These are phyloP conservation scores for Poeciliopsis gracilis DNA, from an alignment of 2,797 vertebrate genomes.

Conservation along the genomic window DNA sequence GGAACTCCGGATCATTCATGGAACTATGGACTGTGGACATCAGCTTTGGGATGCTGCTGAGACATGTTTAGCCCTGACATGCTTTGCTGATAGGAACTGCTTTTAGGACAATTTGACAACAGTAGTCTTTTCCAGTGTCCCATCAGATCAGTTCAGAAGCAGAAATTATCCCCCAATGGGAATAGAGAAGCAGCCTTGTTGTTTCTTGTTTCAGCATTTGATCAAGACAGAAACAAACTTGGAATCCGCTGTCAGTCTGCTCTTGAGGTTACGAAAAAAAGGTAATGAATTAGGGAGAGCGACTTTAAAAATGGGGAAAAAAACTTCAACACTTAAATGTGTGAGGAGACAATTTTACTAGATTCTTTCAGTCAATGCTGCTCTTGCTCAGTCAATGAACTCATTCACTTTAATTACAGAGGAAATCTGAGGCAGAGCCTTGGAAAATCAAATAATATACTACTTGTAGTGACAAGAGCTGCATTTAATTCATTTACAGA, in stretches of 20 bases:
- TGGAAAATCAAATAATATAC: conserved; percentile 63
- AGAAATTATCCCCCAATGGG: too few species aligned
- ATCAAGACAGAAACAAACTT: not conserved
- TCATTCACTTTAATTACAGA: conserved; percentile 66
- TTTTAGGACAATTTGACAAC: too few species aligned
- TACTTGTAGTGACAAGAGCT: conserved; percentile 46
- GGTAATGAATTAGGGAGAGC: conserved; percentile 22
- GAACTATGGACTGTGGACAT: too few species aligned
- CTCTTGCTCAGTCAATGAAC: conserved; percentile 59
- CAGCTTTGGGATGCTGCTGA: too few species aligned
- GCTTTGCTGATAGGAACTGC: too few species aligned
- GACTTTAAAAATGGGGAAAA: not conserved
- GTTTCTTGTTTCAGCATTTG: not conserved
- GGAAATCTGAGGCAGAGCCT: conserved; percentile 55
- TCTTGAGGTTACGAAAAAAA: conserved; percentile 34
- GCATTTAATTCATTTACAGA: conserved; percentile 23
- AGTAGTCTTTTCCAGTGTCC: too few species aligned
- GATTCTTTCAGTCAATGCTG: conserved; percentile 44
- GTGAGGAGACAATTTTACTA: conserved; percentile 44
- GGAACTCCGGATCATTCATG: too few species aligned
- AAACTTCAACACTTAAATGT: conserved; percentile 27
- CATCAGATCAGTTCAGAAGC: too few species aligned
- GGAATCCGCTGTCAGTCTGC: conserved; percentile 19
- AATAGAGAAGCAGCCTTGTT: too few species aligned
- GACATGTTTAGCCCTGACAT: too few species aligned